A percentile compares a stretch with the other conserved stretches of the same genome.
phyloP scores from a whole-genome alignment of 1,140 invertebrate genomes.

The Ectropis grisescens region DNA sequence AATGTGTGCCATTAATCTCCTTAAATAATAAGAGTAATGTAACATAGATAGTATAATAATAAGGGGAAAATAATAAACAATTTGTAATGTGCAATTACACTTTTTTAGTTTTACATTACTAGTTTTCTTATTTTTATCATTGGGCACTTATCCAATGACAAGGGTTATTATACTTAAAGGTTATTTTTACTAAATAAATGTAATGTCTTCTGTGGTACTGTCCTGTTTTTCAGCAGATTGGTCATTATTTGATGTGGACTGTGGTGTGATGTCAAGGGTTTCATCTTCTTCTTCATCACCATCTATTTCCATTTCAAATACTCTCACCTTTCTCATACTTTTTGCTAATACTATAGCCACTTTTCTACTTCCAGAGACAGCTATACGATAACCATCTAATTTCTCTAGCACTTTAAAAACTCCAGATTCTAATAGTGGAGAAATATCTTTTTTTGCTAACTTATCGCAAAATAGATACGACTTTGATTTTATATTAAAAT shows the following conservation, averaged over 20 bases:
- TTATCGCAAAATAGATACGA: slow-evolving; percentile 67
- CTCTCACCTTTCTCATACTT: slow-evolving; percentile 82
- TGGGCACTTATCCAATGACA: too few species aligned
- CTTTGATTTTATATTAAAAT: slow-evolving; percentile 62
- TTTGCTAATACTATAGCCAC: slow-evolving; percentile 89
- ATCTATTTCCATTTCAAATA: slow-evolving; percentile 94
- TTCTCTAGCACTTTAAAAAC: slow-evolving; percentile 78
- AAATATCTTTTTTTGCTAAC: slow-evolving; percentile 59
- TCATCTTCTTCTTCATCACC: slow-evolving; percentile 90
- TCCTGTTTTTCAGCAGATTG: slow-evolving; percentile 19
- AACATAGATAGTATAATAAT: too few species aligned
- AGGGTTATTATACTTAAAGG: too few species aligned
- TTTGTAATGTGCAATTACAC: too few species aligned
- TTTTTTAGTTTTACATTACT: too few species aligned
- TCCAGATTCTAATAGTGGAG: slow-evolving; percentile 57
- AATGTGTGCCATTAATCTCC: too few species aligned
- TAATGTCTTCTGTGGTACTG: slow-evolving; percentile 15
- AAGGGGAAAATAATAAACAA: too few species aligned
- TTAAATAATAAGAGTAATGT: too few species aligned
- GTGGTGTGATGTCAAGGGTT: slow-evolving; percentile 59
- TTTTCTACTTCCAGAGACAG: slow-evolving; percentile 90
- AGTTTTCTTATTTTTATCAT: too few species aligned
- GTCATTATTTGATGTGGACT: slow-evolving; percentile 32
- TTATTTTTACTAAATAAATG: neutral
- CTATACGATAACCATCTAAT: slow-evolving; percentile 79